Evolutionary conservation across 2,888 invertebrate genomes (phyloP), one percentile per base, ranked within the genome.

Genomic region (Mesorhabditis sp.): DNA sequence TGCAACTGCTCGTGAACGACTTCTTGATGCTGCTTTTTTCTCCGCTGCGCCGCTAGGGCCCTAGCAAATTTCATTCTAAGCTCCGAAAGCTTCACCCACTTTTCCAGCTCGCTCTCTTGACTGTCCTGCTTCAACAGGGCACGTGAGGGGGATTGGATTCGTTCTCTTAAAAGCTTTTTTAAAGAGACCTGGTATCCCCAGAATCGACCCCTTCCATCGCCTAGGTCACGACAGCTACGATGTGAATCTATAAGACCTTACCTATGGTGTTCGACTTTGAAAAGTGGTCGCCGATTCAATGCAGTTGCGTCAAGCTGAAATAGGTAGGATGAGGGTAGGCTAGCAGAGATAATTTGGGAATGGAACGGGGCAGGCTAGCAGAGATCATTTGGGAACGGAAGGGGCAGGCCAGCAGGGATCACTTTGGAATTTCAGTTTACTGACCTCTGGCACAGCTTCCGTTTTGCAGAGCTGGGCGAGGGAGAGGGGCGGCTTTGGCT

Each of bases 361-460:
- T 50, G n/a, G n/a, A 50, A 50, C 13, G 6, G 58, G 7, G n/a
- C 7, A 50, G 58, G 10, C 58, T 10, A 50, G n/a, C 7, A 50
- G 7, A 50, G 58, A 10, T 28, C 28, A n/a, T 13, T 50, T 10
- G 7, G 58, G 10, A 50, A 50, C 2, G n/a, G n/a, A 50, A 50
- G 7, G 58, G 7, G n/a, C 7, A 50, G 58, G 10, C 58, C 10
- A 50, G n/a, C 7, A 50, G 7, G n/a, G 58, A 10, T 28, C 28
- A 28, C 28, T 28, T 28, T 50, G n/a, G 58, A 50, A 50, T 0
- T 2, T 50, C n/a, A 13, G 7, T 50, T 50, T 2, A 50, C n/a
- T 50, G 58, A 50, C 58, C 58, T 50, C 58, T 50, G 58, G 58
- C 10, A 50, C 58, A n/a, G 58, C n/a, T n/a, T 50, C 58, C n/a